These are phyloP conservation scores for Geopemphigus sp. DNA, from an alignment of 1,140 invertebrate species.

Conservation along the genomic window DNA sequence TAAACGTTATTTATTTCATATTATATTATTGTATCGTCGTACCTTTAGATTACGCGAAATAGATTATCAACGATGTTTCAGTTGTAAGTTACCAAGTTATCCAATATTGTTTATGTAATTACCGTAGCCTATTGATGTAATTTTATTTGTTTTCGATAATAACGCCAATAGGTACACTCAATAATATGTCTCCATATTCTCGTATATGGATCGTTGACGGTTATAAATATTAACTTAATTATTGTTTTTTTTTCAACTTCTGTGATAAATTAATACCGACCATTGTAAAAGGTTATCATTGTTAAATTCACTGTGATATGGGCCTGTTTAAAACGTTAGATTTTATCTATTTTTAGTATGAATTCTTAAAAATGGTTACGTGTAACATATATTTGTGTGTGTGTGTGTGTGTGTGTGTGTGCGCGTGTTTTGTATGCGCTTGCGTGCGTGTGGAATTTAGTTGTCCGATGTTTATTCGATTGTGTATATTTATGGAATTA, in stretches of 20 bases:
- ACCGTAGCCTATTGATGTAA: slow-evolving; percentile 15
- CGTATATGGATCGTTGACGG: slow-evolving; percentile 23
- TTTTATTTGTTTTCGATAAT: slow-evolving; percentile 24
- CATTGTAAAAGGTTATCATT: slow-evolving; percentile 40
- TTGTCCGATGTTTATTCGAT: slow-evolving; percentile 12
- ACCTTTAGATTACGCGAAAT: slow-evolving; percentile 37
- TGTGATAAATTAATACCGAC: slow-evolving; percentile 47
- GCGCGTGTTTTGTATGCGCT: no score
- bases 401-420: no score
- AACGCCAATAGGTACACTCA: slow-evolving; percentile 19
- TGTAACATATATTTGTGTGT: neutral
- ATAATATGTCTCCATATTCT: slow-evolving; percentile 42
- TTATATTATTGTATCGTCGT: slow-evolving; percentile 17
- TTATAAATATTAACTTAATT: slow-evolving; percentile 41
- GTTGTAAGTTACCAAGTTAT: slow-evolving; percentile 42
- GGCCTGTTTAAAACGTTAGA: slow-evolving; percentile 4
- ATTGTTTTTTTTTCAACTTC: slow-evolving; percentile 40
- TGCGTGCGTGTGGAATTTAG: neutral
- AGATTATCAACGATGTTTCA: slow-evolving; percentile 33
- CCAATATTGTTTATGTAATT: slow-evolving; percentile 37
- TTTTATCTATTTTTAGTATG: slow-evolving; percentile 40
- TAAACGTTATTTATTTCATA: slow-evolving; percentile 28
- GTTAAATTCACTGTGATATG: slow-evolving; percentile 45
- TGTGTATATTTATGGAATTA: slow-evolving; percentile 40
- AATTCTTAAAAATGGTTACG: neutral